Evolutionary conservation across 2,113 vertebrate genomes (phyloP).

Genomic region (Stegostoma tigrinum): DNA sequence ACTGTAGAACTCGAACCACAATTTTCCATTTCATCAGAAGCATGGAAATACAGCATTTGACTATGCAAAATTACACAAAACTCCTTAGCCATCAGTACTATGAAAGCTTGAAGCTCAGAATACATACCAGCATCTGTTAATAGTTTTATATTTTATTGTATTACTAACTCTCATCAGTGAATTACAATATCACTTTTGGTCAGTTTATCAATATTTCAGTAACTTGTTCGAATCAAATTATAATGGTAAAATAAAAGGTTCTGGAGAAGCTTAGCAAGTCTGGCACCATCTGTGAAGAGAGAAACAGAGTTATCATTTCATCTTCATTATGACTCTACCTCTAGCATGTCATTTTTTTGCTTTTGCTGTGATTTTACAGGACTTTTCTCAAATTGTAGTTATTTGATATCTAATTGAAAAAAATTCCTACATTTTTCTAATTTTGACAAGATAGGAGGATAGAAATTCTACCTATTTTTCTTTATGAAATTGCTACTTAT

Average conservation of each 20-base stretch:
- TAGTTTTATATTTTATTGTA: background rate
- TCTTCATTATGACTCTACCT: too few relatives aligned
- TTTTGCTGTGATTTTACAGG: too few relatives aligned
- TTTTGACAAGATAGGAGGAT: background rate
- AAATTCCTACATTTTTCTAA: background rate
- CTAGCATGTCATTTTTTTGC: too few relatives aligned
- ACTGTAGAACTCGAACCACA: background rate
- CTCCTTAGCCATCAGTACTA: background rate
- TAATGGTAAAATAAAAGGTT: background rate
- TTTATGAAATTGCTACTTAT: background rate
- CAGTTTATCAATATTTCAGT: background rate
- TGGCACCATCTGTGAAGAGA: too few relatives aligned
- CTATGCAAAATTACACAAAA: background rate
- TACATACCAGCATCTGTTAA: background rate
- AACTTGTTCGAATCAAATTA: background rate
- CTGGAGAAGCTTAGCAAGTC: too few relatives aligned
- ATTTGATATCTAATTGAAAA: background rate
- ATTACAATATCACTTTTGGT: background rate
- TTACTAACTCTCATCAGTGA: background rate
- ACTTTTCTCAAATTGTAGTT: background rate
- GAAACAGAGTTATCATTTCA: too few relatives aligned
- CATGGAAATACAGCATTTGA: background rate
- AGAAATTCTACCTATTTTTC: background rate
- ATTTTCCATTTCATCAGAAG: background rate
- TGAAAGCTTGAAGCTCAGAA: background rate